Base-by-base conservation (phyloP, 2,113 vertebrate species). In the Forbesichthys papilliferus region DNA sequence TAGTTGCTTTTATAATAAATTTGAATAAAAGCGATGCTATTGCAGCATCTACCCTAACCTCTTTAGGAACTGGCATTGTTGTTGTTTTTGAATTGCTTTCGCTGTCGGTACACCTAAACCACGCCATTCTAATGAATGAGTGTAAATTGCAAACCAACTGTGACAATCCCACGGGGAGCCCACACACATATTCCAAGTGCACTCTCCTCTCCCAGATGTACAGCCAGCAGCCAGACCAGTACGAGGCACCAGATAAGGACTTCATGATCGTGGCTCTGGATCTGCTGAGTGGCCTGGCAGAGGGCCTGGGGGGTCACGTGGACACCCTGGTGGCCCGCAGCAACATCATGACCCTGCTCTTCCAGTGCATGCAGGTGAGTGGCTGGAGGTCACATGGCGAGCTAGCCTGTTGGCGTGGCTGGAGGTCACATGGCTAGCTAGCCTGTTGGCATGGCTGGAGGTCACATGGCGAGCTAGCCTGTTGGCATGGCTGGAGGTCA, bases 211-310 rank as follows among this genome's bases (percentile, higher is more conserved):
- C 36, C 0, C 75, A 98, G 96, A 98, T 98, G 96, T 98, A 98
- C 78, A 96, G 92, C 85, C 96, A 98, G 77, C 96, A 98, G 82
- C 96, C 96, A 0, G 96, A 98, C 78, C 96, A 98, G 83, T 98
- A 97, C 0, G 96, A 98, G 72, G 96, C 96, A 1, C 96, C 96
- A 0, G 96, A 98, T 82, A 98, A 98, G 79, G 96, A 98, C 73
- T 98, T 98, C 87, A 98, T 98, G 96, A 98, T 98, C 0, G 96
- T 98, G 76, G 96, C 96, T 0, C 83, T 98, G 82, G 96, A 98
- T 72, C 90, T 98, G 77, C 91, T 98, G 48, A 98, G 96, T 0
- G 96, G 96, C 6, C 79, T 98, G 87, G 96, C 96, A 0, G 96
- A 98, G 83, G 96, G 96, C 4, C 90, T 98, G 0, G 96, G 96